Evolutionary conservation across 2,797 vertebrate genomes (phyloP).

Genomic region (Remorina albescens): DNA sequence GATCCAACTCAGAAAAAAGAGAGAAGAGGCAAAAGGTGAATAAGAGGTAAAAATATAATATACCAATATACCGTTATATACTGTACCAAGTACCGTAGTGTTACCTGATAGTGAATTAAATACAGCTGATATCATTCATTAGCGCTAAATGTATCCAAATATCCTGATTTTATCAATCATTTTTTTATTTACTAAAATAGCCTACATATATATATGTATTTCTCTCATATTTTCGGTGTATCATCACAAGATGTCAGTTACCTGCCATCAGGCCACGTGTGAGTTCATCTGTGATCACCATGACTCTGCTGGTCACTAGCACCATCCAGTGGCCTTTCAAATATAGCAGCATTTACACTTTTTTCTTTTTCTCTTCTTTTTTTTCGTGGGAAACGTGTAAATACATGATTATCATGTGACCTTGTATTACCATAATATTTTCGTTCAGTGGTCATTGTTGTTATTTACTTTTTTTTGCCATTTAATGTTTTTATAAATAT

Average conservation of each 20-base stretch:
- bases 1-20: slow-evolving; percentile 30
- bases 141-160: slow-evolving; percentile 39
- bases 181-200: slow-evolving; percentile 45
- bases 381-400: slow-evolving; percentile 77
- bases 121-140: slow-evolving; percentile 54
- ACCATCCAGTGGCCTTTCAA: slow-evolving; percentile 79
- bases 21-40: slow-evolving; percentile 38
- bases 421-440: slow-evolving; percentile 59
- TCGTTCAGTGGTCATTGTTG: slow-evolving; percentile 61
- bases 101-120: slow-evolving; percentile 61
- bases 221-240: slow-evolving; percentile 20
- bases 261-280: slow-evolving; percentile 38
- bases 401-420: slow-evolving; percentile 75
- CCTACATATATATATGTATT: slow-evolving; percentile 29
- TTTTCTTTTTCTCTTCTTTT: slow-evolving; percentile 26
- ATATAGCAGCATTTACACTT: slow-evolving; percentile 56
- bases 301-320: slow-evolving; percentile 74
- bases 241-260: slow-evolving; percentile 39
- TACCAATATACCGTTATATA: slow-evolving; percentile 43
- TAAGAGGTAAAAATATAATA: slow-evolving; percentile 18
- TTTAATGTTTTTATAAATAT: slow-evolving; percentile 51
- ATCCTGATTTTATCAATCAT: slow-evolving; percentile 52
- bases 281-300: slow-evolving; percentile 47
- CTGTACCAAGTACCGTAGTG: slow-evolving; percentile 43
- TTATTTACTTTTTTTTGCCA: slow-evolving; percentile 54